A percentile compares a stretch with the other conserved stretches of the same genome.
Evolutionary conservation across 2,797 vertebrate genomes (phyloP).

Genomic region (Spea hammondii): DNA sequence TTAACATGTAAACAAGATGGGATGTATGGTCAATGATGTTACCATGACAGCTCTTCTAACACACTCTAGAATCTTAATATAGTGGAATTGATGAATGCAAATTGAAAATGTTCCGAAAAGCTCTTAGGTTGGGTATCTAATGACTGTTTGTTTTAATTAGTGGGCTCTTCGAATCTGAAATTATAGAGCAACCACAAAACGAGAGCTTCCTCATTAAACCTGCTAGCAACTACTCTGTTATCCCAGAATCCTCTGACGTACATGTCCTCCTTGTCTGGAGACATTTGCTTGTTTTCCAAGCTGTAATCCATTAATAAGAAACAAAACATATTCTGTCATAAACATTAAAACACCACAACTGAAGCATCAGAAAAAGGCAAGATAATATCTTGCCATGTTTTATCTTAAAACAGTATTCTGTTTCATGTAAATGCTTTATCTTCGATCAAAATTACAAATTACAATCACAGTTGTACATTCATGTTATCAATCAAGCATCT

Average conservation of each 20-base stretch:
- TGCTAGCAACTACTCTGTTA: constrained; percentile 24
- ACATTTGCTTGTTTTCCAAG: constrained; percentile 41
- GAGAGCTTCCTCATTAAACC: constrained; percentile 40
- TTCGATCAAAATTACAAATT: too few species aligned
- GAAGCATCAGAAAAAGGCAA: background rate
- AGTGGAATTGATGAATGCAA: constrained; percentile 44
- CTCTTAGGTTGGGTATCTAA: constrained; percentile 36
- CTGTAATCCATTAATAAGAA: constrained; percentile 44
- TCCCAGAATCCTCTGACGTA: constrained; percentile 37
- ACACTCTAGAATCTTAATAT: constrained; percentile 42
- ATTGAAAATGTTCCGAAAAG: constrained; percentile 55
- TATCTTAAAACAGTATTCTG: too few species aligned
- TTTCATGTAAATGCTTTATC: too few species aligned
- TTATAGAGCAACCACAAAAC: constrained; percentile 31
- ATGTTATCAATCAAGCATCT: too few species aligned
- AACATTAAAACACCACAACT: constrained; percentile 9
- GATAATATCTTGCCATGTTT: background rate
- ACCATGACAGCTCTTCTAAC: constrained; percentile 50
- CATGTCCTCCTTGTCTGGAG: constrained; percentile 18
- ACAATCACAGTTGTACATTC: too few species aligned
- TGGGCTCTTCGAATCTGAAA: constrained; percentile 44
- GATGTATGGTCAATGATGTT: constrained; percentile 43
- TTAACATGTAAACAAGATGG: constrained; percentile 9
- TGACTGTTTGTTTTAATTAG: constrained; percentile 55
- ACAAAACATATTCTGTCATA: constrained; percentile 8